Percentiles rank a stretch among this genome's conserved stretches.
Evolutionary conservation across 2,888 invertebrate genomes (phyloP).

Genomic region (Eupithecia subfuscata): DNA sequence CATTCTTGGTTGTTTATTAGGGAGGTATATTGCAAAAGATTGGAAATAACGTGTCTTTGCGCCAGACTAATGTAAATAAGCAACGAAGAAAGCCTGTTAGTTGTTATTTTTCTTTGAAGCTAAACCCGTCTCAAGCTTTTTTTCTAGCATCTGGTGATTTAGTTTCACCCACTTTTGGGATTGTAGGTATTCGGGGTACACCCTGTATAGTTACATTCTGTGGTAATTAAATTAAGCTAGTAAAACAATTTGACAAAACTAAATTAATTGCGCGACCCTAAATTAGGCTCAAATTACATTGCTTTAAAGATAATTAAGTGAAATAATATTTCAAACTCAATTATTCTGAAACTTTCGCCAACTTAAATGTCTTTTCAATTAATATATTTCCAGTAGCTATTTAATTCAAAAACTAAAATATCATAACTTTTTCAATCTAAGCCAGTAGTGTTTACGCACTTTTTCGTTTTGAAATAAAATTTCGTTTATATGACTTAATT

Average conservation of each 20-base stretch:
- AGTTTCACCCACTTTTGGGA: too few species aligned
- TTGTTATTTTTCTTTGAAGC: too few species aligned
- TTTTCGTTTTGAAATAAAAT: neutral
- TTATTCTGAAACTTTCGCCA: neutral
- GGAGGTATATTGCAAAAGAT: too few species aligned
- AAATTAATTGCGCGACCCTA: neutral
- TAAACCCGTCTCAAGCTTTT: too few species aligned
- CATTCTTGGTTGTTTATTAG: too few species aligned
- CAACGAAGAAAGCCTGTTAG: too few species aligned
- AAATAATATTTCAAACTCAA: slow-evolving; percentile 4
- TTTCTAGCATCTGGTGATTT: too few species aligned
- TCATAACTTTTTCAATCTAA: neutral
- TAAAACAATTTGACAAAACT: neutral
- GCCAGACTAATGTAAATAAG: too few species aligned
- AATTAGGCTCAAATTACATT: slow-evolving; percentile 1
- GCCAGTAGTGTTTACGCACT: neutral
- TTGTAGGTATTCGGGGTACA: too few species aligned
- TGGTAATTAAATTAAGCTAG: neutral
- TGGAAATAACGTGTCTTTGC: too few species aligned
- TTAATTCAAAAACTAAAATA: neutral
- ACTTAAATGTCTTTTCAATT: neutral
- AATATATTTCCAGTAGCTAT: neutral
- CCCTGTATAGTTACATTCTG: too few species aligned
- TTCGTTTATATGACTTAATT: neutral
- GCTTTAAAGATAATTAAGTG: neutral